Evolutionary conservation across 2,113 vertebrate species (phyloP).

Genomic region (Atractosteus spatula): DNA sequence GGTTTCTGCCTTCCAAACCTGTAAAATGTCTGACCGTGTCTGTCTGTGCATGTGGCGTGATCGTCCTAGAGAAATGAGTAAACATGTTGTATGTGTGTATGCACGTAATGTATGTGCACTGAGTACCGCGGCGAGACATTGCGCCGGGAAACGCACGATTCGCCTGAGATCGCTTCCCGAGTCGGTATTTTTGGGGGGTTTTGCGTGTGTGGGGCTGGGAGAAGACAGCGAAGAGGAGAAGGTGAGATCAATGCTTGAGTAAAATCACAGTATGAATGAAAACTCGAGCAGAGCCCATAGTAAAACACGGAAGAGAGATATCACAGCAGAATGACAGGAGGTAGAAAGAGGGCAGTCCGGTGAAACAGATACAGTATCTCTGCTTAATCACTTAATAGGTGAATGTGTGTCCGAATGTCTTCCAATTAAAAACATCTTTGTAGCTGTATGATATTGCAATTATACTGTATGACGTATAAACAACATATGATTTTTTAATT

Average conservation of each 20-base stretch:
- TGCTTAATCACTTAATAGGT: slow-evolving; percentile 25
- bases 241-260: slow-evolving; percentile 60
- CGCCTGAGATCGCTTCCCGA: slow-evolving; percentile 29
- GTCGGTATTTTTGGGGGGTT: slow-evolving; percentile 5
- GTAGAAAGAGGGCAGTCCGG: slow-evolving; percentile 46
- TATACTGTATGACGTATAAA: too few relatives aligned
- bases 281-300: slow-evolving; percentile 65
- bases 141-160: too few relatives aligned
- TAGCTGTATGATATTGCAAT: too few relatives aligned
- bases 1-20: not conserved
- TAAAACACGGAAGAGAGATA: slow-evolving; percentile 66
- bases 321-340: slow-evolving; percentile 63
- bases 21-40: slow-evolving; percentile 68
- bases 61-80: too few relatives aligned
- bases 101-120: too few relatives aligned
- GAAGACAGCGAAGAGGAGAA: slow-evolving; percentile 57
- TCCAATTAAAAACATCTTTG: too few relatives aligned
- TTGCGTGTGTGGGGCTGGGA: slow-evolving; percentile 37
- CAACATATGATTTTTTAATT: too few relatives aligned
- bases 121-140: too few relatives aligned
- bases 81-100: too few relatives aligned
- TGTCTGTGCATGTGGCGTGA: slow-evolving; percentile 51
- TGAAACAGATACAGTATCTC: slow-evolving; percentile 43
- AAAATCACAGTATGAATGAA: slow-evolving; percentile 76
- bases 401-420: too few relatives aligned